phyloP scores from a whole-genome alignment of 2,113 vertebrate genomes.

The Todiramphus chloris region DNA sequence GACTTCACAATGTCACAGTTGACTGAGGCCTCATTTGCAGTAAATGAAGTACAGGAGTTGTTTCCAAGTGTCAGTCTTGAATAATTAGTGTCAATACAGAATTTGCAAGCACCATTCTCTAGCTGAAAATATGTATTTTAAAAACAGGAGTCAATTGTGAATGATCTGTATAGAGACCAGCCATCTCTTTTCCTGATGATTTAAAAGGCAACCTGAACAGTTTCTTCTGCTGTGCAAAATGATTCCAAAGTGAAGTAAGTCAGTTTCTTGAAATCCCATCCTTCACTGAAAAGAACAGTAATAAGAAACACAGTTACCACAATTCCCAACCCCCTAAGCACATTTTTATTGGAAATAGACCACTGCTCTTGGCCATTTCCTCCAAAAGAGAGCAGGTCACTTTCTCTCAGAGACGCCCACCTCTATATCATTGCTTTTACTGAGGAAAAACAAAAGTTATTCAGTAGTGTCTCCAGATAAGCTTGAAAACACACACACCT shows the following conservation, averaged over 20 bases:
- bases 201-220: not conserved
- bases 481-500: not conserved
- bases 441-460: not conserved
- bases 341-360: not conserved
- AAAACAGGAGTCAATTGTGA: not conserved
- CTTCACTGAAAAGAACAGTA: slow-evolving; percentile 40
- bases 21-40: not conserved
- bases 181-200: not conserved
- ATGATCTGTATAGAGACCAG: not conserved
- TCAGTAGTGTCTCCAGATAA: not conserved
- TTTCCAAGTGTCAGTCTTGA: not conserved
- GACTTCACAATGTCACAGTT: not conserved
- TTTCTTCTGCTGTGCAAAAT: not conserved
- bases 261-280: not conserved
- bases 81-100: not conserved
- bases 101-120: not conserved
- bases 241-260: slow-evolving; percentile 11
- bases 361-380: not conserved
- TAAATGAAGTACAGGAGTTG: not conserved
- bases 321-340: not conserved
- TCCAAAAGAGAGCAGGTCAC: not conserved
- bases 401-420: not conserved
- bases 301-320: not conserved
- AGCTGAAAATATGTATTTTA: not conserved
- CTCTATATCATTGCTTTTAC: not conserved